Evolutionary conservation across 2,888 invertebrate species (phyloP).

Genomic region (Brachylomia viminalis): DNA sequence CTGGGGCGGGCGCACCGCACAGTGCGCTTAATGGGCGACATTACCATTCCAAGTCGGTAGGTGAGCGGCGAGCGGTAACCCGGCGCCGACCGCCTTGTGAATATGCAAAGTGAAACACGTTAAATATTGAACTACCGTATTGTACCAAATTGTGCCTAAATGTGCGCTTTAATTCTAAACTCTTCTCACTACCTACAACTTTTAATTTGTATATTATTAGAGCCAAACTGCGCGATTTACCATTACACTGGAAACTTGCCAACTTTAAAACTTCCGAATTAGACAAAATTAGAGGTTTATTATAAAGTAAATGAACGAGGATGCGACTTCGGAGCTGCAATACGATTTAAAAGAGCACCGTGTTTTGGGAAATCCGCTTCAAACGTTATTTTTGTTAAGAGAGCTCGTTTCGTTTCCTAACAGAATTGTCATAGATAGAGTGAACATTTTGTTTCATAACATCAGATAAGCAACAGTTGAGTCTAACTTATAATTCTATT

Average conservation of each 20-base stretch:
- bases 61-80: conserved; percentile 76
- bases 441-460: conserved; percentile 49
- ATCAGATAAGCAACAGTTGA: conserved; percentile 58
- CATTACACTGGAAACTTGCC: conserved; percentile 51
- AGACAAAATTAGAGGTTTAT: conserved; percentile 51
- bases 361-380: conserved; percentile 26
- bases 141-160: conserved; percentile 79
- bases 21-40: conserved; percentile 79
- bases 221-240: conserved; percentile 49
- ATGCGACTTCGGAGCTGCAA: conserved; percentile 20
- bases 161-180: conserved; percentile 68
- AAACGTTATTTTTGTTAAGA: background rate
- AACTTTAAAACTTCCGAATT: conserved; percentile 51
- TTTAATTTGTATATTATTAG: conserved; percentile 62
- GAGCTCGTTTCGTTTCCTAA: conserved; percentile 4
- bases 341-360: conserved; percentile 25
- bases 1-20: conserved; percentile 67
- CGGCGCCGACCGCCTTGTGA: conserved; percentile 81
- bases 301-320: conserved; percentile 40
- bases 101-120: conserved; percentile 86
- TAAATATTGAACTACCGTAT: conserved; percentile 83
- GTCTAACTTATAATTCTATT: conserved; percentile 69
- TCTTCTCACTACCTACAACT: conserved; percentile 49
- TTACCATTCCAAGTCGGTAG: conserved; percentile 84
- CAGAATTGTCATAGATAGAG: conserved; percentile 22